A percentile compares a stretch with the other conserved stretches of the same genome.
These are phyloP conservation scores for Aethina tumida DNA, from an alignment of 1,140 invertebrate species.

Conservation along the genomic window DNA sequence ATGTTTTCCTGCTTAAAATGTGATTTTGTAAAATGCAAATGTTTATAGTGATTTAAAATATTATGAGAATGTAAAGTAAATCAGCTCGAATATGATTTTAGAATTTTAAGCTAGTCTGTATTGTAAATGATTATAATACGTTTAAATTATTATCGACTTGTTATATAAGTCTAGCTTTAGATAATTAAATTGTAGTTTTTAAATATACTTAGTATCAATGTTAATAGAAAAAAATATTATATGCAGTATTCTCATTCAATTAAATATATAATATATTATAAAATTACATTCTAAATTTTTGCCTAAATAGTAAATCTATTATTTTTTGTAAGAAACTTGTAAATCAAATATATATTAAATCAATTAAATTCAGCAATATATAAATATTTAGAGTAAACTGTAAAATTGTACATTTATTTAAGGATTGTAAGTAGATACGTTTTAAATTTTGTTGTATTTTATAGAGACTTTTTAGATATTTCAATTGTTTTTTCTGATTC, in stretches of 20 bases:
- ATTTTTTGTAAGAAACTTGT: constrained; percentile 18
- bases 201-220: constrained; percentile 12
- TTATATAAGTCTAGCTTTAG: constrained; percentile 19
- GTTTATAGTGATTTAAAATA: constrained; percentile 14
- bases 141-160: constrained; percentile 17
- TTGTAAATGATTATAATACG: constrained; percentile 14
- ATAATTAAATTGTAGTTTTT: constrained; percentile 4
- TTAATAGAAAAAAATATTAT: constrained; percentile 11
- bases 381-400: constrained; percentile 4
- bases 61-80: constrained; percentile 15
- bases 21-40: constrained; percentile 15
- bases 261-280: constrained; percentile 11
- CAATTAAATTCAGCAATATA: constrained; percentile 16
- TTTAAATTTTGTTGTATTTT: constrained; percentile 7
- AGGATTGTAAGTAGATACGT: constrained; percentile 7
- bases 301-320: constrained; percentile 18
- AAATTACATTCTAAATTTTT: constrained; percentile 30
- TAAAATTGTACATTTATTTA: constrained; percentile 5
- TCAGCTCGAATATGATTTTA: constrained; percentile 15
- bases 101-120: constrained; percentile 23
- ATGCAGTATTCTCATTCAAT: constrained; percentile 10
- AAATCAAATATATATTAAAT: constrained; percentile 15
- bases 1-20: constrained; percentile 12
- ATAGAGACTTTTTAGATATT: constrained; percentile 14
- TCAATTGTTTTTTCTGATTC: constrained; percentile 14